These are phyloP conservation scores for Centrocercus urophasianus DNA, from an alignment of 2,113 vertebrate species.

Conservation along the genomic window DNA sequence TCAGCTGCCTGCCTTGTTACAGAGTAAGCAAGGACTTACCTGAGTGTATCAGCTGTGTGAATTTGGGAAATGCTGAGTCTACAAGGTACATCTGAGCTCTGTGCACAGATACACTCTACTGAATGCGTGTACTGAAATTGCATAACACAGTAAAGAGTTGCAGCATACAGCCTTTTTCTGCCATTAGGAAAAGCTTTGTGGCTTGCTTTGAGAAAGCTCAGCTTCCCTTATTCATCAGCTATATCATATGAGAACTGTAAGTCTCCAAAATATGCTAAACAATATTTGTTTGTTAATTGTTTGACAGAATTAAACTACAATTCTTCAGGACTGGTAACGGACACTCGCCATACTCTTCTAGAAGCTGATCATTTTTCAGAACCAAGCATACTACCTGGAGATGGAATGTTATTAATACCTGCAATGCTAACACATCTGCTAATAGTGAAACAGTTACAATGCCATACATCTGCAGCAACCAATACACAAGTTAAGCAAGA, in stretches of 20 bases:
- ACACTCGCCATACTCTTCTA: neutral
- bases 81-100: neutral
- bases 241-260: neutral
- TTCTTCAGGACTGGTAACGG: neutral
- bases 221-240: neutral
- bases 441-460: neutral
- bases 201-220: neutral
- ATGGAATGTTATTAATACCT: neutral
- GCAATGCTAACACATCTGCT: neutral
- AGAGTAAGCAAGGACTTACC: neutral
- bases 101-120: neutral
- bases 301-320: neutral
- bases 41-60: neutral
- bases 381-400: neutral
- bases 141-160: neutral
- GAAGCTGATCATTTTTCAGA: neutral
- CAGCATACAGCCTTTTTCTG: too few species aligned
- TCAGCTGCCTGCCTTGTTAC: neutral
- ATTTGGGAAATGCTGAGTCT: neutral
- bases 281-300: neutral
- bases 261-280: neutral
- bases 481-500: constrained; percentile 10
- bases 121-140: neutral
- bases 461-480: neutral
- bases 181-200: neutral